Evolutionary conservation across 2,888 invertebrate genomes (phyloP).

Genomic region (Timema podura): DNA sequence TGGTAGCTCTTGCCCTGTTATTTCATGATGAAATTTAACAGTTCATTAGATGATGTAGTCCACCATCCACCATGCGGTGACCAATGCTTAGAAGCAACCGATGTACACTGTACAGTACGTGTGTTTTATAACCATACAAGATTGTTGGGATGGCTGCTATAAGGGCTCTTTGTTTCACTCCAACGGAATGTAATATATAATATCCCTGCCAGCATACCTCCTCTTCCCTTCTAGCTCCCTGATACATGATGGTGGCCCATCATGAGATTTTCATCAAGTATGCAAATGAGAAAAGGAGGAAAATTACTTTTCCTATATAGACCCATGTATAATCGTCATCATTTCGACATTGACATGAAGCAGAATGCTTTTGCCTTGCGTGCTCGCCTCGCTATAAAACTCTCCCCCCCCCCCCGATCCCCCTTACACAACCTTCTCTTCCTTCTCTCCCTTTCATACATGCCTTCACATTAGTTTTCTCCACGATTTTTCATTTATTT

Average conservation of each 20-base stretch:
- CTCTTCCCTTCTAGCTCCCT: neutral
- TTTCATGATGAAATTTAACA: no score
- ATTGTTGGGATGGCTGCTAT: no score
- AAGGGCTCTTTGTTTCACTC: no score
- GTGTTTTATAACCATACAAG: no score
- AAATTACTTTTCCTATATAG: constrained; percentile 32
- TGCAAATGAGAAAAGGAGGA: constrained; percentile 33
- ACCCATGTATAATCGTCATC: constrained; percentile 44
- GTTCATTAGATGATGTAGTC: no score
- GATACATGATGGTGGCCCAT: constrained; percentile 27
- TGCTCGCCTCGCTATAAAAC: no score
- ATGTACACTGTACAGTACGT: no score
- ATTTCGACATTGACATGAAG: constrained; percentile 49
- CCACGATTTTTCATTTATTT: constrained; percentile 13
- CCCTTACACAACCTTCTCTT: neutral
- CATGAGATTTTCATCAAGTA: constrained; percentile 50
- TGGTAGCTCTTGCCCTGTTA: no score
- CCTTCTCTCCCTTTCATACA: neutral
- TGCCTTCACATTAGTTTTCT: neutral
- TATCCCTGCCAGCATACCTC: constrained; percentile 1
- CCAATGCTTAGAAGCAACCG: no score
- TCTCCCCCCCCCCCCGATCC: no score
- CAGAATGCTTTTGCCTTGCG: neutral
- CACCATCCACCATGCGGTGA: no score
- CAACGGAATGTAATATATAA: constrained; percentile 15